Percentiles rank a stretch among this genome's conserved stretches.
These are phyloP conservation scores for Schizothorax lantsangensis DNA, from an alignment of 2,797 vertebrate species.

Conservation along the genomic window DNA sequence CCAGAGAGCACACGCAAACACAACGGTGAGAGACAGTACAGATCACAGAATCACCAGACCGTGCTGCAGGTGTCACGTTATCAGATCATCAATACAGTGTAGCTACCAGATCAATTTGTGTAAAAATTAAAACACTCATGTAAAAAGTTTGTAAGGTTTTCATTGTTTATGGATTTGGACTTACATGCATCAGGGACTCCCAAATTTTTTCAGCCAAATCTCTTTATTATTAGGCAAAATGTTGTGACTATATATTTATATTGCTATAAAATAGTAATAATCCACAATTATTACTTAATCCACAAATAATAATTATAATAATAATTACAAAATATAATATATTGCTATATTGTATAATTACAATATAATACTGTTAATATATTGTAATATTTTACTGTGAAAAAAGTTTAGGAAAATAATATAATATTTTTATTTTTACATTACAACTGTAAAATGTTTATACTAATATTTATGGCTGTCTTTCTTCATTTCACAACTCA, in stretches of 20 bases:
- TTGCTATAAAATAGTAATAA: neutral
- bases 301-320: neutral
- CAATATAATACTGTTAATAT: neutral
- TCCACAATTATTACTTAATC: neutral
- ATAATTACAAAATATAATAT: neutral
- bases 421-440: neutral
- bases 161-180: neutral
- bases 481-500: neutral
- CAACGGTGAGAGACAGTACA: conserved; percentile 73
- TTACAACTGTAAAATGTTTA: neutral
- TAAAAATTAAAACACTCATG: neutral
- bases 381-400: neutral
- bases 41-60: neutral
- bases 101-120: neutral
- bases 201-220: neutral
- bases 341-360: neutral
- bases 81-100: neutral
- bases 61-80: neutral
- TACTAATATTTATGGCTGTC: neutral
- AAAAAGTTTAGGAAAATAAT: neutral
- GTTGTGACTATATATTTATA: neutral
- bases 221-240: neutral
- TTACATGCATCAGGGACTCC: neutral
- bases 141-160: neutral
- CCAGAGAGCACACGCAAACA: conserved; percentile 83